Evolutionary conservation across 2,888 invertebrate species (phyloP).

Genomic region (Patella ulyssiponensis): DNA sequence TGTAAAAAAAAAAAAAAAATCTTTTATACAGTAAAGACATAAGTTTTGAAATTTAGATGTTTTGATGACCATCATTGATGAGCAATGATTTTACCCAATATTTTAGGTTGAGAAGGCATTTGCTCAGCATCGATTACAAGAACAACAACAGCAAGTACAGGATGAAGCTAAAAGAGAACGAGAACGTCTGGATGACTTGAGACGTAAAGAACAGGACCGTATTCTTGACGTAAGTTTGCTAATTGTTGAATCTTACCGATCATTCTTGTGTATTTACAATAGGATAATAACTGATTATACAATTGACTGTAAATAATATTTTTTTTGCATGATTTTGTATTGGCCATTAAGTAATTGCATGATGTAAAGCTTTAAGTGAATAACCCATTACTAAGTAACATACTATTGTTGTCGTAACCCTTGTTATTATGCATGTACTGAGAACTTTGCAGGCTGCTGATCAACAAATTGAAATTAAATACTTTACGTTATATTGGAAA

Average conservation of each 20-base stretch:
- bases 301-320: neutral
- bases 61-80: too few species aligned
- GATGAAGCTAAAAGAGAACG: conserved; percentile 87
- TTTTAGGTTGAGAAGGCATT: conserved; percentile 85
- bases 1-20: too few species aligned
- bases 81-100: too few species aligned
- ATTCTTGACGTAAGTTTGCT: conserved; percentile 81
- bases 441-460: too few species aligned
- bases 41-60: too few species aligned
- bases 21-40: too few species aligned
- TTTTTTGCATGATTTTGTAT: neutral
- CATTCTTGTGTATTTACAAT: too few species aligned
- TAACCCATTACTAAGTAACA: too few species aligned
- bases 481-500: too few species aligned
- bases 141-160: conserved; percentile 82
- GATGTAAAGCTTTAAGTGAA: neutral
- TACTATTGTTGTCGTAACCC: too few species aligned
- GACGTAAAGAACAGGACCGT: conserved; percentile 89
- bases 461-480: too few species aligned
- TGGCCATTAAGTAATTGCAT: neutral
- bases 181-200: conserved; percentile 86
- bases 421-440: too few species aligned
- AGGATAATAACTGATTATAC: neutral
- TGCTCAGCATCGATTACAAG: conserved; percentile 83
- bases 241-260: neutral